Evolutionary conservation across 2,888 invertebrate species (phyloP), one percentile per base, ranked within the genome.

Genomic region (Cosmia trapezina): DNA sequence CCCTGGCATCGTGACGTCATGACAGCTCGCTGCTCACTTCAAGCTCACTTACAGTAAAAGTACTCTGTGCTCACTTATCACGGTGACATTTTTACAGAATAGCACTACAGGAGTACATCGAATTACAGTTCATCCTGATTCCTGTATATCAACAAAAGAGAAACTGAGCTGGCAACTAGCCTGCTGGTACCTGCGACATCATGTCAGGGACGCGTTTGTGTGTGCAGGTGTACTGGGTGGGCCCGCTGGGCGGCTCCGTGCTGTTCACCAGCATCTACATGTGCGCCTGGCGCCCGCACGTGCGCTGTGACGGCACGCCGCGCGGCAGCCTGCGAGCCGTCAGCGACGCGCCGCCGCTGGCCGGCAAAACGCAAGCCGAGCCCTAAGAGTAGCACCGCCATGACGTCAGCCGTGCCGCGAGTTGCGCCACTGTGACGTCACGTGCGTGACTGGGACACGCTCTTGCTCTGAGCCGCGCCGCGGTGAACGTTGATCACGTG

Each of bases 221-320:
- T 54, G 28, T 56, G 83, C 92, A 94, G 97, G 92, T 97, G 73
- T 98, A 97, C 91, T 98, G 97, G 97, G 90, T 96, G 81, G 98
- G 97, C 11, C 97, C 97, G 33, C 90, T 93, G 84, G 33, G 84
- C 73, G 95, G 95, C 73, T 86, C 93, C 65, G 82, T 86, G 83
- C 72, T 84, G 72, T 81, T 83, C 73, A 81, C 93, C 62, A 80
- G 88, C 73, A 70, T 89, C 71, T 93, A 94, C 91, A 72, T 87
- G 77, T 62, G 67, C 41, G 84, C 72, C 78, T 93, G 93, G 91
- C 74, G 73, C 14, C 80, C 83, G 45, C 78, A 70, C 70, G 69
- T 59, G 66, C 28, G 45, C 62, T 63, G 41, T 33, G 65, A 68
- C 62, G 71, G 45, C 53, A 64, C 60, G 45, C 28, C 57, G 19